These are phyloP conservation scores for Pseudorectes ferrugineus DNA, from an alignment of 2,113 vertebrate species.

Conservation along the genomic window DNA sequence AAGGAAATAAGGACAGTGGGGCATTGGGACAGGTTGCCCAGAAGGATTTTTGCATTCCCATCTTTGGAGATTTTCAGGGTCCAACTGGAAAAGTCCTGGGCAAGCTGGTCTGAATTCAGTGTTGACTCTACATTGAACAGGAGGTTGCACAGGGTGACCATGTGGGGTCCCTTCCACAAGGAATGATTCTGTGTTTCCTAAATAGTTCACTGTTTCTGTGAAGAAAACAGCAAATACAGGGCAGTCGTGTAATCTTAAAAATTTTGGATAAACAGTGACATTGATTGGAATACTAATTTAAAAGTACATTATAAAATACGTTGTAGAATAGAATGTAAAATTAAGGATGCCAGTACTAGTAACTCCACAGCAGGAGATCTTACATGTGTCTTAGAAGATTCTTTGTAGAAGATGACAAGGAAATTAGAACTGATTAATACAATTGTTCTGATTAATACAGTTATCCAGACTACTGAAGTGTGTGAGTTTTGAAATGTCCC, in stretches of 20 bases:
- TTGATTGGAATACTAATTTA: background rate
- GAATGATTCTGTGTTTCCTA: background rate
- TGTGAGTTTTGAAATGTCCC: background rate
- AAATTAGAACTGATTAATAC: conserved; percentile 2
- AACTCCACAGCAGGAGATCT: background rate
- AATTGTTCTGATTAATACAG: background rate
- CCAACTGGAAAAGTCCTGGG: background rate
- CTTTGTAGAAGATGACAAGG: background rate
- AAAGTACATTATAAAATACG: background rate
- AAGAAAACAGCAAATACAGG: background rate
- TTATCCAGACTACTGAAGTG: background rate
- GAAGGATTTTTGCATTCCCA: background rate
- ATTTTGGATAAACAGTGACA: background rate
- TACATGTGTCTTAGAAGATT: background rate
- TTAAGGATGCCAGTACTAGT: background rate
- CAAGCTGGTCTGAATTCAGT: background rate
- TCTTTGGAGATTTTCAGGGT: background rate
- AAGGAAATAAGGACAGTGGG: background rate
- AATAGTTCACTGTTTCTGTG: background rate
- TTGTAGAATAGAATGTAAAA: background rate
- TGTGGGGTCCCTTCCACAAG: background rate
- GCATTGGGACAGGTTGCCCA: background rate
- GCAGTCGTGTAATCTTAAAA: background rate
- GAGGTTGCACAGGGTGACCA: background rate
- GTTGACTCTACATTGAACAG: background rate